Base-by-base conservation (phyloP, 1,140 invertebrate species). In the Macrocentrus cingulum region DNA sequence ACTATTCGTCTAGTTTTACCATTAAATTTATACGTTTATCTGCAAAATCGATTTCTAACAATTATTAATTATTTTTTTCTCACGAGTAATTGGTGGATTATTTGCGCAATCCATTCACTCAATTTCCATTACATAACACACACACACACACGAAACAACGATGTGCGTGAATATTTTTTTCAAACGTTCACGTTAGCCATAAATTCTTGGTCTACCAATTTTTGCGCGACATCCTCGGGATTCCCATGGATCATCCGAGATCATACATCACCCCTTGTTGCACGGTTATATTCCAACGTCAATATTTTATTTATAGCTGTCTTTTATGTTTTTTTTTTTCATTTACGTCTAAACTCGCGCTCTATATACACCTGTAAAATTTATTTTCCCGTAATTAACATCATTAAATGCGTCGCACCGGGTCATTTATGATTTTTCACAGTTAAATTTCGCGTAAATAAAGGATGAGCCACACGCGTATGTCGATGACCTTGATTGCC, bases 251-350 rank as follows among this genome's bases (percentile, higher is more conserved):
- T 46, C 44, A 46, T 46, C 19, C 7, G 18, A 23, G 44, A 46
- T 46, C 44, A 13, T 46, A 46, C 18, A 46, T 46, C 44, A 46
- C 20, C 19, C 25, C 18, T 46, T 46, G 44, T 46, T 46, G 18
- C 19, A 13, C 44, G 18, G 44, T 46, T 46, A 46, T 46, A 46
- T 46, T 46, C 19, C 36, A 20, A 44, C 22, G 23, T 46, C 44
- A 11, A 46, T 46, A 7, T 46, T 46, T 46, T 46, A 46, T 46
- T 46, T 46, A 46, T 46, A 9, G 49, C n/a, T n/a, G n/a, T 29
- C 22, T 52, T n/a, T 45, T 45, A 8, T 16, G 15, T 32, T 16
- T 32, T 9, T 36, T 37, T 48, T 16, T 23, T 32, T 23, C 11
- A 9, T 22, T 23, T 9, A n/a, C 25, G 1, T 3, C 19, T 9